Evolutionary conservation across 1,140 invertebrate genomes (phyloP).

Genomic region (Orussus abietinus): DNA sequence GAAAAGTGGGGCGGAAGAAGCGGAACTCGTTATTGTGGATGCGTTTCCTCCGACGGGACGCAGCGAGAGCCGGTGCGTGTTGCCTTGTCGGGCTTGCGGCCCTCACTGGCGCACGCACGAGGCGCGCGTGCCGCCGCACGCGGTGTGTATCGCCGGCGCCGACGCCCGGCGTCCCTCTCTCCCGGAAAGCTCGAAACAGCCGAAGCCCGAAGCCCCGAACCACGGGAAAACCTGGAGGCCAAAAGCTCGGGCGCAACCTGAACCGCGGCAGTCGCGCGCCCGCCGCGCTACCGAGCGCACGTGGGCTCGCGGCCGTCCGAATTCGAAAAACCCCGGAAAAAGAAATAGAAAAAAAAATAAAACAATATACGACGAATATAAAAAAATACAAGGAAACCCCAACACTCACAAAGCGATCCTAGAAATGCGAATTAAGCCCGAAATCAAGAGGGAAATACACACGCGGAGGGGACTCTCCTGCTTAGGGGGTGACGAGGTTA

Average conservation of each 20-base stretch:
- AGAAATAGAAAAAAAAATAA: too few relatives aligned
- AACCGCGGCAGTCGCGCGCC: slow-evolving; percentile 46
- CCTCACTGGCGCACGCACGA: slow-evolving; percentile 37
- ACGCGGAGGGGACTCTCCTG: too few relatives aligned
- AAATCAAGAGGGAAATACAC: too few relatives aligned
- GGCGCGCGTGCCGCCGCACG: not conserved
- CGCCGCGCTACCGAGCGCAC: slow-evolving; percentile 41
- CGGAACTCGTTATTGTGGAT: too few relatives aligned
- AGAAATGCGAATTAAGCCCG: too few relatives aligned
- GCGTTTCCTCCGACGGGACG: too few relatives aligned
- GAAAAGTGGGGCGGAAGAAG: too few relatives aligned
- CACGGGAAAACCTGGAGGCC: slow-evolving; percentile 18
- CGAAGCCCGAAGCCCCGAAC: slow-evolving; percentile 36
- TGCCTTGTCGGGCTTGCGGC: slow-evolving; percentile 35
- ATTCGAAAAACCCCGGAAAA: not conserved
- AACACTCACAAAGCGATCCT: too few relatives aligned
- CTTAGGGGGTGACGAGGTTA: too few relatives aligned
- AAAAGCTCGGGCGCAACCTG: slow-evolving; percentile 32
- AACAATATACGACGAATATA: too few relatives aligned
- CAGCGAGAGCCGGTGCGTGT: slow-evolving; percentile 27
- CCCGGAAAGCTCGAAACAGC: slow-evolving; percentile 31
- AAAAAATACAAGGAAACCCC: too few relatives aligned
- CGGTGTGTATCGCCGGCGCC: slow-evolving; percentile 42
- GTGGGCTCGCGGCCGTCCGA: slow-evolving; percentile 18
- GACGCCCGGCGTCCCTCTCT: slow-evolving; percentile 36